Evolutionary conservation across 2,113 vertebrate genomes (phyloP).

Genomic region (Gyps fulvus): DNA sequence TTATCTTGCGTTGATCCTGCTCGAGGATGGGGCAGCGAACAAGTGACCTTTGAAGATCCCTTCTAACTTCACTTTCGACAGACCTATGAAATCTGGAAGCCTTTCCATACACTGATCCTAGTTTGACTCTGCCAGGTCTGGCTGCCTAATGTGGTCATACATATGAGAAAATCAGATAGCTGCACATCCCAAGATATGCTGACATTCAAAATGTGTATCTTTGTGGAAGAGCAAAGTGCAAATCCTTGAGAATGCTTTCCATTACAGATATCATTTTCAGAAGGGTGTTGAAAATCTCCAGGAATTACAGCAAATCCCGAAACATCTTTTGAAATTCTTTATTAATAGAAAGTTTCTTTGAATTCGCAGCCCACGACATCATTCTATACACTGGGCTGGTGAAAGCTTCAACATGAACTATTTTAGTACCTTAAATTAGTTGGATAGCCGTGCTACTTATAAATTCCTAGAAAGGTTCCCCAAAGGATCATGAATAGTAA

Average conservation of each 20-base stretch:
- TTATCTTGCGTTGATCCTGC: background rate
- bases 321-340: background rate
- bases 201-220: background rate
- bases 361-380: background rate
- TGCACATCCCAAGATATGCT: background rate
- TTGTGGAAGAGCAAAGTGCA: background rate
- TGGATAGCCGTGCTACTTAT: background rate
- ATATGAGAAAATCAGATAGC: background rate
- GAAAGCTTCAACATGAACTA: constrained; percentile 14
- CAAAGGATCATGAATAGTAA: constrained; percentile 45
- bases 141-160: background rate
- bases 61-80: background rate
- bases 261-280: constrained; percentile 12
- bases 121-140: background rate
- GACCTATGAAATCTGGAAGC: background rate
- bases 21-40: background rate
- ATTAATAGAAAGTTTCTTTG: constrained; percentile 14
- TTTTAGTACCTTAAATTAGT: constrained; percentile 29
- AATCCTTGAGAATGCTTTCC: background rate
- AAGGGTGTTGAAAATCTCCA: constrained; percentile 32
- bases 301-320: constrained; percentile 19
- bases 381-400: background rate
- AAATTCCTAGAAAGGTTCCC: constrained; percentile 61
- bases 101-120: background rate
- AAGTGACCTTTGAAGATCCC: background rate